Evolutionary conservation across 2,888 invertebrate genomes (phyloP), one percentile per base, ranked within the genome.

Genomic region (Diploptera punctata): DNA sequence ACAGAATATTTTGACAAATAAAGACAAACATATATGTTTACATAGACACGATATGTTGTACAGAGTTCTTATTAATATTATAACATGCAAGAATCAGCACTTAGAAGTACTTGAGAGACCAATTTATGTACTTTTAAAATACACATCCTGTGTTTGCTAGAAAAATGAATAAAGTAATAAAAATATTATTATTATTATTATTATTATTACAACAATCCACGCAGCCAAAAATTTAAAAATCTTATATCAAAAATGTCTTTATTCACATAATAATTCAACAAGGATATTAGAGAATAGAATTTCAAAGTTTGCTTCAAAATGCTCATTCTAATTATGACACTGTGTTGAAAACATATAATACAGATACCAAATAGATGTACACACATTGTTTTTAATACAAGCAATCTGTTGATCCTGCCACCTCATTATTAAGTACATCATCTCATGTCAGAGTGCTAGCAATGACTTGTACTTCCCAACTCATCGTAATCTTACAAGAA

Each of bases 361-460:
- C 65, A 65, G 65, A 65, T 65, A 65, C 65, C 65, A 65, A 65
- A 44, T 47, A 65, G 44, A 44, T 44, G 47, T 54, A 54, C 26
- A 65, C 65, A 65, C 47, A 47, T 26, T 38, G 19, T 33, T 57
- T 57, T 52, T 57, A 57, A 57, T 57, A 57, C 57, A 29, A 57
- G 26, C 26, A 57, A 57, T 24, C 29, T 24, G 24, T n/a, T n/a
- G n/a, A 57, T 29, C 5, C 57, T 57, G 31, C 18, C 29, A 57
- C 29, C 54, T 10, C 13, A 1, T 7, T n/a, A 29, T 29, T 57
- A 57, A 31, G 57, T 57, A 31, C 31, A 29, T 57, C 29, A 57
- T 29, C n/a, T 33, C 33, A 33, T 33, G 7, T 33, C 33, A 5
- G 29, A 2, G 4, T 13, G 31, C n/a, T 33, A 57, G 18, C 29